Base-by-base conservation (phyloP, 2,888 invertebrate genomes). In the Drosophila nigritarsus region DNA sequence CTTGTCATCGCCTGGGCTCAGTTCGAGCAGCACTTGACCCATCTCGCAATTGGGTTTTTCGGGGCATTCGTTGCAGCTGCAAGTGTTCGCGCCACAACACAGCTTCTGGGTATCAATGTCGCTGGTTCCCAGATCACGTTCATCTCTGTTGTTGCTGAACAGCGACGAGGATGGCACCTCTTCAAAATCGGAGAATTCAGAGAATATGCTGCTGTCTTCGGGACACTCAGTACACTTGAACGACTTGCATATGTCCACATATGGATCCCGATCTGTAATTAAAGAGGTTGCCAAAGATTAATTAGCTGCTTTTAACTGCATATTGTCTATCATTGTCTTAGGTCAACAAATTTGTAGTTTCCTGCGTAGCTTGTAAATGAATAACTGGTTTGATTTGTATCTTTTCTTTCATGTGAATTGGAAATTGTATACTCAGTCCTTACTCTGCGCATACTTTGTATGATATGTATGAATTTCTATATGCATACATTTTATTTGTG, bases 21-120 rank as follows among this genome's bases (percentile, higher is more conserved):
- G 38, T 55, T 90, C 74, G 34, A 91, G 66, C 3, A 90, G 81
- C 15, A 92, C 84, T 29, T 87, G 64, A 2, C 65, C 75, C 6
- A 18, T 27, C 0, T 51, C 24, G 53, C 91, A 92, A 11, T 67
- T 66, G 0, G 88, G 88, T 30, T 51, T 56, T 20, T 63, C 49
- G 4, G 68, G 68, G 62, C 92, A 92, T 0, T 71, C 50, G 11
- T 78, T 75, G 73, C 93, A 93, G 18, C 80, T 74, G 69, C 92
- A 92, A 53, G 77, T 66, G 11, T 75, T 69, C 36, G 75, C 60
- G 13, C 69, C 68, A 45, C 92, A 92, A 73, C 91, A 91, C 38
- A 65, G 62, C 62, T 87, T 70, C n/a, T 74, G 62, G 66, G 20
- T 55, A 71, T 51, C 45, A 29, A 30, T 30, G n/a, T n/a, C 30